phyloP scores from a whole-genome alignment of 2,797 vertebrate genomes.

The Pagetopsis macropterus region DNA sequence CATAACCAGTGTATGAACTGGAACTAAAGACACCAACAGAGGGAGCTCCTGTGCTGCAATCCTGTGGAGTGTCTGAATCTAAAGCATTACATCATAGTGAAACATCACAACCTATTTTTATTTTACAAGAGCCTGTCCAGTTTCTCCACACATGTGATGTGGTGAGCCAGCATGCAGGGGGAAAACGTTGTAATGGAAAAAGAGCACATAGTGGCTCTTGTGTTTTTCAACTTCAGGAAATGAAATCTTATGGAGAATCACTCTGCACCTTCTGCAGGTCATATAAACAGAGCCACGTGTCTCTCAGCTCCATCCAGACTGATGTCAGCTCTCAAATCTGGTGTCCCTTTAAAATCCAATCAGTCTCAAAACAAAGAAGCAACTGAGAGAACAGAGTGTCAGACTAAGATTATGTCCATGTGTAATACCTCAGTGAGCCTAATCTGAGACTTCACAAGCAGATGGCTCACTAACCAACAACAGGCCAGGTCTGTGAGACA shows the following conservation, averaged over 20 bases:
- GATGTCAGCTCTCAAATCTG: slow-evolving; percentile 3
- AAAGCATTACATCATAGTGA: slow-evolving; percentile 53
- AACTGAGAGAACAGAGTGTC: slow-evolving; percentile 47
- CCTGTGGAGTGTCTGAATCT: slow-evolving; percentile 41
- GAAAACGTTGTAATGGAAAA: background rate
- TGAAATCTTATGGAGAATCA: slow-evolving; percentile 29
- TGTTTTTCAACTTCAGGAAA: slow-evolving; percentile 34
- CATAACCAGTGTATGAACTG: background rate
- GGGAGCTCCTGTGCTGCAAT: slow-evolving; percentile 60
- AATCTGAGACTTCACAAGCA: slow-evolving; percentile 66
- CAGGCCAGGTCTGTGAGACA: slow-evolving; percentile 26
- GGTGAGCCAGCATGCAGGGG: background rate
- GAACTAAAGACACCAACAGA: slow-evolving; percentile 57
- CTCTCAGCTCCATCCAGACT: slow-evolving; percentile 24
- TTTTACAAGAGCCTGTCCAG: slow-evolving; percentile 31
- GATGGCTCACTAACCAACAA: slow-evolving; percentile 67
- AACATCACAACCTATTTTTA: slow-evolving; percentile 35
- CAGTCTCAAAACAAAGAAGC: slow-evolving; percentile 55
- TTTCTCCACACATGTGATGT: slow-evolving; percentile 25
- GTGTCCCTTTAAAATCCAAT: slow-evolving; percentile 27
- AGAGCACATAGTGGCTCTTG: slow-evolving; percentile 23
- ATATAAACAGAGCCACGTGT: slow-evolving; percentile 31
- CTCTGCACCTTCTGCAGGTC: slow-evolving; percentile 24
- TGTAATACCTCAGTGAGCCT: slow-evolving; percentile 52
- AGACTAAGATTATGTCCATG: slow-evolving; percentile 58